These are phyloP conservation scores for mouse (Mus musculus) DNA, from an alignment of 2,113 vertebrate species.

Conservation along the genomic window GRCm39 chr14:119495501-119496000, in stretches of 20 bases:
- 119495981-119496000: background rate
- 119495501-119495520: too few relatives aligned
- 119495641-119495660: background rate
- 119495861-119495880: background rate
- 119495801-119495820: background rate
- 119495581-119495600: background rate
- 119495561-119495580: too few relatives aligned
- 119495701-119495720: background rate
- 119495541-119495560: background rate
- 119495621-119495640: background rate
- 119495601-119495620: background rate
- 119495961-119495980: background rate
- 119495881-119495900: background rate
- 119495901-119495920: background rate
- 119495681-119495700: background rate
- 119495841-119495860: background rate
- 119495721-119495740: too few relatives aligned
- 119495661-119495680: background rate
- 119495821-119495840: background rate
- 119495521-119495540: background rate
- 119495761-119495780: background rate
- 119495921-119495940: constrained; percentile 11
- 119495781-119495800: background rate
- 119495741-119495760: background rate
- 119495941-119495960: background rate